Conservation (phyloP, 1,140 invertebrate species). For the Parasteatoda tepidariorum region DNA sequence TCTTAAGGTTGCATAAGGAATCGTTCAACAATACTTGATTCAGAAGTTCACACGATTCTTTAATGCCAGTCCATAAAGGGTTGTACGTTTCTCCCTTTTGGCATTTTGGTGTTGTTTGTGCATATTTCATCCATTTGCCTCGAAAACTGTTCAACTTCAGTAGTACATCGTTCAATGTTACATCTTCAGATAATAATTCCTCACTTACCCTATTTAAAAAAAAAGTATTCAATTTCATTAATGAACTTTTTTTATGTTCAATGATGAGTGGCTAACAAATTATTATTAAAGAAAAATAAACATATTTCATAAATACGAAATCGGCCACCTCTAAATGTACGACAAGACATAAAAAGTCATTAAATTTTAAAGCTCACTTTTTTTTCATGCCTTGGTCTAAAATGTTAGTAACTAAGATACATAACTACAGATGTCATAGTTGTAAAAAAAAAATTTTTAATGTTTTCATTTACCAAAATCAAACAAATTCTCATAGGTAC, state of each 20-base stretch:
- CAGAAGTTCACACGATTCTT: neutral
- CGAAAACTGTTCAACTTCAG: neutral
- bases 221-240: neutral
- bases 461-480: no score
- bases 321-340: no score
- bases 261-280: neutral
- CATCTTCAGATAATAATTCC: slow-evolving; percentile 9
- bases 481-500: no score
- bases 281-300: no score
- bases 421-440: no score
- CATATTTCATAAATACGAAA: no score
- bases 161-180: neutral
- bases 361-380: no score
- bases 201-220: neutral
- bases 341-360: no score
- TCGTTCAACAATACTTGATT: slow-evolving; percentile 2
- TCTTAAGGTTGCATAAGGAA: neutral
- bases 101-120: slow-evolving; percentile 23
- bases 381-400: no score
- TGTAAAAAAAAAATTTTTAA: no score
- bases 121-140: slow-evolving; percentile 36
- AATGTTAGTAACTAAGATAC: no score
- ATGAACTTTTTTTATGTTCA: neutral
- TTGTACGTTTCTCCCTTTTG: neutral
- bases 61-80: slow-evolving; percentile 12